These are phyloP conservation scores for Promerops cafer DNA, from an alignment of 2,113 vertebrate species.

Conservation along the genomic window DNA sequence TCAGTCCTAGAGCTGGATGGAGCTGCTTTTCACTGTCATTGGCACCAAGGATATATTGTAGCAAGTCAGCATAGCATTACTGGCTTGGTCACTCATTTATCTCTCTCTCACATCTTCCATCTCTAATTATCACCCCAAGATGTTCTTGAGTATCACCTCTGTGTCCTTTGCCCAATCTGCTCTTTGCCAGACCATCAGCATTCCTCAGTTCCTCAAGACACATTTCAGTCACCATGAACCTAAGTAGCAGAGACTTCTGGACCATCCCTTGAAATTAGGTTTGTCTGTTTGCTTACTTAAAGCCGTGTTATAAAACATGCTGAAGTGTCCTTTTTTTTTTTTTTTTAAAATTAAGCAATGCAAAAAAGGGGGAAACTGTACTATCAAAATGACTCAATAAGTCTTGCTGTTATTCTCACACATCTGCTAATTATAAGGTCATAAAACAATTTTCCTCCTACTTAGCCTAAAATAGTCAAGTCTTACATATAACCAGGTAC, in stretches of 20 bases:
- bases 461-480: slow-evolving; percentile 11
- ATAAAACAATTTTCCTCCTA: slow-evolving; percentile 5
- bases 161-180: neutral
- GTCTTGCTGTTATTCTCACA: neutral
- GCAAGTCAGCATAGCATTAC: neutral
- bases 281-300: slow-evolving; percentile 7
- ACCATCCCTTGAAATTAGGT: neutral
- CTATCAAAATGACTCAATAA: slow-evolving; percentile 16
- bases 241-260: neutral
- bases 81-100: neutral
- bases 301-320: neutral
- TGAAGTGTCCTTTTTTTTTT: neutral
- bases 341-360: neutral
- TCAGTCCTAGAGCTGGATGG: neutral
- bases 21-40: neutral
- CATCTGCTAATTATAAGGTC: slow-evolving; percentile 12
- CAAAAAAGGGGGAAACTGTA: neutral
- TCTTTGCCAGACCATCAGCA: neutral
- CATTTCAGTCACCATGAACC: neutral
- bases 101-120: neutral
- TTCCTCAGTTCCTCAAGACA: neutral
- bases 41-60: neutral
- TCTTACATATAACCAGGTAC: neutral
- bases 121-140: neutral
- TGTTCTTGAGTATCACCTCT: neutral